Base-by-base conservation (phyloP, 2,113 vertebrate species). In the Marcusenius ussheri region DNA sequence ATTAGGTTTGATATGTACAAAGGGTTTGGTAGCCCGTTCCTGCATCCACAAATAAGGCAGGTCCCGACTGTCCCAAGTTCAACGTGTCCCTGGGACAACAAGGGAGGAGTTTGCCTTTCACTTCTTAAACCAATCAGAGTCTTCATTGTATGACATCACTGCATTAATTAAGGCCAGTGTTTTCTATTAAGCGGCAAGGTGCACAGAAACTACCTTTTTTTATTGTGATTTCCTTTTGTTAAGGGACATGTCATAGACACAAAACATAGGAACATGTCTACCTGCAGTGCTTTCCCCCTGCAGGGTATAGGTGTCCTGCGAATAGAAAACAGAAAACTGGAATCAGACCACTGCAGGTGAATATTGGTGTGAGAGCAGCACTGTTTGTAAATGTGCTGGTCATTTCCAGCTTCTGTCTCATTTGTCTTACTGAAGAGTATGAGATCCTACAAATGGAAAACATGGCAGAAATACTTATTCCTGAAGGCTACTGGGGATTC, bases 381-480 rank as follows among this genome's bases (percentile, higher is more conserved):
- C 90, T 96, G 95, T 89, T 96, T 97, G 92, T 96, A 96, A 92
- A 96, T 90, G 6, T 96, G 96, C 0, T 94, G 94, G 90, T 96
- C 96, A 92, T 96, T 96, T 27, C 95, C 95, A 4, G 95, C 92
- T 0, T 95, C 94, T 0, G 95, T 95, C 77, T 93, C 96, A 27
- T 93, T 95, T 27, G 96, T 97, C 90, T 97, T 96, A 92, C 96
- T 97, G 84, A 97, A 96, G 86, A 97, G 95, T 56, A 97, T 27
- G 89, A 96, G 95, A 39, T 97, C 96, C 92, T 95, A 95, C 89
- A 97, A 97, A 80, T 96, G 95, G 85, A 96, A 97, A 89, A 96
- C 91, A 89, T 96, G 96, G 2, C 96, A 56, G 95, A 92, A 94
- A 89, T 93, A 96, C 89, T 95, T 97, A 83, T 94, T 96, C 88